Evolutionary conservation across 1,140 invertebrate genomes (phyloP), one percentile per base, ranked within the genome.

Genomic region (Plectrocnemia conspersa): DNA sequence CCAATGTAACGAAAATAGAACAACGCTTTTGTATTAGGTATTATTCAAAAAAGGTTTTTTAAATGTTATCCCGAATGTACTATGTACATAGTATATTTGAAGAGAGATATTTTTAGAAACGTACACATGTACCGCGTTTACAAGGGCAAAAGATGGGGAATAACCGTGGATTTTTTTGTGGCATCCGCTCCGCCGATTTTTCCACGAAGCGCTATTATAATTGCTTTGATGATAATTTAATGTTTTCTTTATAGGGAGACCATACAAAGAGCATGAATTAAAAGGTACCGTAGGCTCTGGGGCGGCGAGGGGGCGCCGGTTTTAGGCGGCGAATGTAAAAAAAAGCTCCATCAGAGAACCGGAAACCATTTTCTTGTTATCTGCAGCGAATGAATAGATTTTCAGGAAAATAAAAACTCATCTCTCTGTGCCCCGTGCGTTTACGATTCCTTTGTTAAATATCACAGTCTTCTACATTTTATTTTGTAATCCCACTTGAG

Each of bases 151-250:
- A 45, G n/a, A n/a, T n/a, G n/a, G n/a, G n/a, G n/a, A n/a, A n/a
- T n/a, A n/a, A n/a, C n/a, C n/a, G n/a, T n/a, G n/a, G n/a, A n/a
- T 38, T 15, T 16, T 38, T 38, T 38, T 5, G 35, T 16, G 35
- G 35, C 13, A 38, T 38, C 35, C 35, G 35, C 7, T n/a, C 32
- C 18, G 47, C 10, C 33, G 40, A 38, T 36, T 50, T 38, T 38
- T 50, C 41, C 47, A 38, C 18, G 11, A 21, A 35, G 29, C 36
- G 47, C 32, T 36, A 19, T 38, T 44, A 59, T 59, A 55, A 59
- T 59, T 59, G 54, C 58, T 59, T 53, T 55, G 58, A 59, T 56
- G 58, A 59, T 59, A 59, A 59, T 59, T 59, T 59, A 59, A 59
- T 59, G 58, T 59, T 59, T 55, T 59, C 33, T 38, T 50, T 38